These are phyloP conservation scores for Bimastos eiseni DNA, from an alignment of 2,888 invertebrate genomes.

Conservation along the genomic window DNA sequence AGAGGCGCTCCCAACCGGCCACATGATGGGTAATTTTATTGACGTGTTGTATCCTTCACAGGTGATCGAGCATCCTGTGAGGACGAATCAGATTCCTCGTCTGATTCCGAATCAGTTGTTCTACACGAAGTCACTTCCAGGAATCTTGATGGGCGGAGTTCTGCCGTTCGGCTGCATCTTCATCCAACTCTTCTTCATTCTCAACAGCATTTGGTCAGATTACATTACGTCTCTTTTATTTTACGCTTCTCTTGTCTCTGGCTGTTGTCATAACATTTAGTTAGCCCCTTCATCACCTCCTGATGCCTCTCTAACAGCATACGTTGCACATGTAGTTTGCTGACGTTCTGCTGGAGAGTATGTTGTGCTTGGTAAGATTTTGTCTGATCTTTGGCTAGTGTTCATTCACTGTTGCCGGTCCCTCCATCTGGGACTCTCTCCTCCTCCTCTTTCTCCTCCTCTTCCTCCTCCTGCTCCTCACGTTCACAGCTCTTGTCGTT, in stretches of 20 bases:
- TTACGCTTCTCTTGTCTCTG: background rate
- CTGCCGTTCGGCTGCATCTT: conserved; percentile 97
- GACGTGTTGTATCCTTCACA: conserved; percentile 61
- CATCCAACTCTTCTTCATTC: conserved; percentile 97
- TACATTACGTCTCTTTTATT: background rate
- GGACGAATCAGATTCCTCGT: conserved; percentile 97
- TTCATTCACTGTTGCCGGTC: too few species aligned
- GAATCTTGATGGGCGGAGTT: conserved; percentile 92
- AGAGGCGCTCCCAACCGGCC: too few species aligned
- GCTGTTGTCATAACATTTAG: background rate
- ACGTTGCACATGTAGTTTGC: too few species aligned
- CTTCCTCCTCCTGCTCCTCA: too few species aligned
- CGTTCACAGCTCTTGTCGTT: too few species aligned
- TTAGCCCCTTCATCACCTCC: background rate
- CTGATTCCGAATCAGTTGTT: conserved; percentile 98
- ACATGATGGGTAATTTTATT: too few species aligned
- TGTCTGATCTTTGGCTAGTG: too few species aligned
- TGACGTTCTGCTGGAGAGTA: too few species aligned
- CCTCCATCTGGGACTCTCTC: too few species aligned
- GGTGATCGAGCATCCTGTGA: conserved; percentile 93
- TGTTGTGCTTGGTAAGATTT: too few species aligned
- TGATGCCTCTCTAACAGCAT: too few species aligned
- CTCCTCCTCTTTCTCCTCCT: too few species aligned
- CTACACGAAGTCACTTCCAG: conserved; percentile 89
- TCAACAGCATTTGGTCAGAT: conserved; percentile 92